phyloP scores from a whole-genome alignment of 1,140 invertebrate species.

The Lysiphlebus fabarum region DNA sequence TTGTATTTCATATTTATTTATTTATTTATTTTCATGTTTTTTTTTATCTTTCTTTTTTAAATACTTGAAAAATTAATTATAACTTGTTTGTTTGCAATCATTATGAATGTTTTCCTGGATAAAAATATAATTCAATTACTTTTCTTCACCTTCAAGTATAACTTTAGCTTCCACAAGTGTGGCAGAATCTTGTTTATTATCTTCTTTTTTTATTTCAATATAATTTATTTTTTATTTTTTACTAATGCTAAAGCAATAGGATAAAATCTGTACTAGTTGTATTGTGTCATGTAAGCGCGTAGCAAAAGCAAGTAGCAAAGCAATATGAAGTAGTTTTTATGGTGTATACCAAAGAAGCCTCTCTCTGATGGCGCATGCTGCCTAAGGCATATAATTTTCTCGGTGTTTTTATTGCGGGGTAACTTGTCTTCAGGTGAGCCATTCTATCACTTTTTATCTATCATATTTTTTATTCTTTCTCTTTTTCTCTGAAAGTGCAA shows the following conservation, averaged over 20 bases:
- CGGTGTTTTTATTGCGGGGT: slow-evolving; percentile 55
- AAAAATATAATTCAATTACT: slow-evolving; percentile 5
- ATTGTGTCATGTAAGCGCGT: slow-evolving; percentile 26
- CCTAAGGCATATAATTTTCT: slow-evolving; percentile 55
- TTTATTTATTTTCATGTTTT: too few species aligned
- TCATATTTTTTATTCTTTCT: slow-evolving; percentile 1
- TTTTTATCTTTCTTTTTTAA: too few species aligned
- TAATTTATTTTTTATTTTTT: background rate
- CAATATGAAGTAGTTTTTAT: slow-evolving; percentile 43
- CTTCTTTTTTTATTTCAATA: too few species aligned
- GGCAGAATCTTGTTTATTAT: too few species aligned
- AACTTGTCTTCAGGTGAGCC: slow-evolving; percentile 57
- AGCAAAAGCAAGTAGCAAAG: slow-evolving; percentile 43
- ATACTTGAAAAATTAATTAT: too few species aligned
- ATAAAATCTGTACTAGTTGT: background rate
- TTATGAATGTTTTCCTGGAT: too few species aligned
- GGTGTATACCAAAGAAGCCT: slow-evolving; percentile 23
- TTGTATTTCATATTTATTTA: too few species aligned
- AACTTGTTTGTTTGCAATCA: too few species aligned
- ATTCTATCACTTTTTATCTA: slow-evolving; percentile 36
- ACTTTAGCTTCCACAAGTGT: background rate
- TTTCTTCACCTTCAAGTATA: background rate
- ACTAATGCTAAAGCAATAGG: background rate
- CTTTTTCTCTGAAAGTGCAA: background rate
- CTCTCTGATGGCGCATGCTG: slow-evolving; percentile 39